Conservation (phyloP, 1,140 invertebrate genomes). For the Lasaia peninsularis region DNA sequence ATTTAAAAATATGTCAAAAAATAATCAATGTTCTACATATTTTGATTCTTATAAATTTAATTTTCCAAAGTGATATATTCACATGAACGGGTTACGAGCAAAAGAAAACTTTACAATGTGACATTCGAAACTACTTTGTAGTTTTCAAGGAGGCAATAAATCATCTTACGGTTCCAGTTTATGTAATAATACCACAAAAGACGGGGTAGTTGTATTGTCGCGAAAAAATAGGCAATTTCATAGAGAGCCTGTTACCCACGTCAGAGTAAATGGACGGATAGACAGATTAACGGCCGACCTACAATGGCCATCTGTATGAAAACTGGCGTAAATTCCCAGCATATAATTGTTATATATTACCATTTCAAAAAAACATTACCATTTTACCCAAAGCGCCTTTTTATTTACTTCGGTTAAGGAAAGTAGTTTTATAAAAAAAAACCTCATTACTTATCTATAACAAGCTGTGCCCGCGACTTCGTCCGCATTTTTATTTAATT, state of each 20-base stretch:
- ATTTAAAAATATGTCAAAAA: too few relatives aligned
- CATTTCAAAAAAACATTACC: neutral
- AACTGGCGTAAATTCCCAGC: constrained; percentile 14
- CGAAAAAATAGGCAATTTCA: constrained; percentile 39
- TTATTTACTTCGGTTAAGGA: too few relatives aligned
- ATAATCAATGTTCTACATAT: too few relatives aligned
- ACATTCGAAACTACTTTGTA: constrained; percentile 2
- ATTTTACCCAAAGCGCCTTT: neutral
- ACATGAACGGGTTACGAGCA: neutral
- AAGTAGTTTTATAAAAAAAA: too few relatives aligned
- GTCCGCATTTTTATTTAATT: too few relatives aligned
- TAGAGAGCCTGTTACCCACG: constrained; percentile 34
- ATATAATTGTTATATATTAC: neutral
- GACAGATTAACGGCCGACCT: constrained; percentile 36
- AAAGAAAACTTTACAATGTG: neutral
- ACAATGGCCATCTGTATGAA: constrained; percentile 30
- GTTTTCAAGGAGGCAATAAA: constrained; percentile 8
- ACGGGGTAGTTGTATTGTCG: constrained; percentile 25
- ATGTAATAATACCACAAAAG: constrained; percentile 20
- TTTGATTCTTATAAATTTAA: neutral
- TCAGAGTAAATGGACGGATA: constrained; percentile 30
- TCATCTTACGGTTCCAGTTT: neutral
- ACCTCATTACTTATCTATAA: too few relatives aligned
- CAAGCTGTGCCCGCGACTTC: too few relatives aligned
- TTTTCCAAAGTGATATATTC: neutral